These are phyloP conservation scores for Eutrigla gurnardus DNA, from an alignment of 2,797 vertebrate genomes.

Conservation along the genomic window DNA sequence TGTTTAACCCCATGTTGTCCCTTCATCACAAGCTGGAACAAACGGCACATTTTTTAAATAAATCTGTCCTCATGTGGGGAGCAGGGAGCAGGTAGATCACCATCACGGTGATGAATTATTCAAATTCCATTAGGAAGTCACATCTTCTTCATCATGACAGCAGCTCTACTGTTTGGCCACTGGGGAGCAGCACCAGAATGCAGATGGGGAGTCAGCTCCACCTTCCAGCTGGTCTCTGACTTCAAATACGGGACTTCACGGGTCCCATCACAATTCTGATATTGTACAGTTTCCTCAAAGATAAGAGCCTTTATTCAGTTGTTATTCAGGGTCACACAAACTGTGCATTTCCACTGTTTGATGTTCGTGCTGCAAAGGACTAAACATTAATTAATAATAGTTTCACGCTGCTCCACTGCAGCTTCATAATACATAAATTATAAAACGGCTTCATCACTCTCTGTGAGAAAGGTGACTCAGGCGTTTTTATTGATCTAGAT, in stretches of 20 bases:
- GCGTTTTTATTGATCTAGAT: not conserved
- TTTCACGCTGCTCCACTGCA: not conserved
- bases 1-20: not conserved
- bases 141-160: not conserved
- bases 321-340: not conserved
- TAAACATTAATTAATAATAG: not conserved
- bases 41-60: not conserved
- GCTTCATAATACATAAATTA: not conserved
- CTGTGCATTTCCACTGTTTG: not conserved
- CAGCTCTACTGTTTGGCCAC: conserved; percentile 45
- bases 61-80: not conserved
- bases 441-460: conserved; percentile 5
- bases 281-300: not conserved
- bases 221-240: not conserved
- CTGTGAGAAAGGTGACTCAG: not conserved
- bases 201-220: not conserved
- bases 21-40: not conserved
- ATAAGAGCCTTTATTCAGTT: not conserved
- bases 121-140: not conserved
- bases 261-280: not conserved
- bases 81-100: not conserved
- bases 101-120: not conserved
- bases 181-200: conserved; percentile 47
- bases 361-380: not conserved
- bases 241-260: not conserved